Conservation (phyloP, 2,797 vertebrate species). For the Tokudaia muenninki region DNA sequence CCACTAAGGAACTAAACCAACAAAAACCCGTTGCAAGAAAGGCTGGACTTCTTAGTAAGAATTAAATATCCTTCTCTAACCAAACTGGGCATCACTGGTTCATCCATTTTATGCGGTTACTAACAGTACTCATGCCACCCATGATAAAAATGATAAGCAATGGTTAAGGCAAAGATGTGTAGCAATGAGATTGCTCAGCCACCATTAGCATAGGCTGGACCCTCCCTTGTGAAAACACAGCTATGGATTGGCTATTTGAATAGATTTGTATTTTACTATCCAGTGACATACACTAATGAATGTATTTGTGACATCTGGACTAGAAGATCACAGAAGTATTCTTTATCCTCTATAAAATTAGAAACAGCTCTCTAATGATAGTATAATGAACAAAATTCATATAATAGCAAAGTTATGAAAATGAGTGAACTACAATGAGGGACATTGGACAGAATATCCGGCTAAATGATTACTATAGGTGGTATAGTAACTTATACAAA, state of each 20-base stretch:
- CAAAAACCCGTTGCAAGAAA: constrained; percentile 83
- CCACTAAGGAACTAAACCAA: not conserved
- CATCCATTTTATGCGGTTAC: constrained; percentile 96
- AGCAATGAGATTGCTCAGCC: not conserved
- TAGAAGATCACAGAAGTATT: not conserved
- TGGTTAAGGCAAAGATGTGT: not conserved
- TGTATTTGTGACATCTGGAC: not conserved
- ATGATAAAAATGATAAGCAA: constrained; percentile 67
- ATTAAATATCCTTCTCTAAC: constrained; percentile 92
- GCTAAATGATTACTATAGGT: not conserved
- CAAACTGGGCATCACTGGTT: constrained; percentile 93
- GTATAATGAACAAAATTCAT: not conserved
- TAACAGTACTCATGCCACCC: constrained; percentile 91
- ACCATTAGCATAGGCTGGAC: not conserved
- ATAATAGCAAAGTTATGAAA: not conserved
- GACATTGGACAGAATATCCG: not conserved
- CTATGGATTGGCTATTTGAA: no score
- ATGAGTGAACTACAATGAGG: not conserved
- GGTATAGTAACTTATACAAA: not conserved
- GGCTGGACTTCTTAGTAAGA: constrained; percentile 84
- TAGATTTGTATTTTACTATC: not conserved
- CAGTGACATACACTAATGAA: not conserved
- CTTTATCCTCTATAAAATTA: not conserved
- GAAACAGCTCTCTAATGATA: not conserved
- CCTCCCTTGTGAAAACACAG: not conserved